phyloP scores from a whole-genome alignment of 1,140 invertebrate genomes.

The Yoshiicerus persimilis region DNA sequence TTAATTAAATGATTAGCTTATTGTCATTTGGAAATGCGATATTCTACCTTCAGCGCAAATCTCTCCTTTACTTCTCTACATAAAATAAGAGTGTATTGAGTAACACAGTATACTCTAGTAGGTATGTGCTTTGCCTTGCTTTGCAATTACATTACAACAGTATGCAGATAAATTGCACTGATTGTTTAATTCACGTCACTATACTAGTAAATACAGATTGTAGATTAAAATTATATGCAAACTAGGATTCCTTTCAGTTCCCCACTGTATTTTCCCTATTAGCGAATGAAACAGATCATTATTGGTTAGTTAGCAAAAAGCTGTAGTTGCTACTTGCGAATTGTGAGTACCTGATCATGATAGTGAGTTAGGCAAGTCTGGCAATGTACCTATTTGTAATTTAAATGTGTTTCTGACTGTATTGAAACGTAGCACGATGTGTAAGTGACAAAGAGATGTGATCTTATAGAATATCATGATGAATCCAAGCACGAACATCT shows the following conservation, averaged over 20 bases:
- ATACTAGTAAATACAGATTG: not conserved
- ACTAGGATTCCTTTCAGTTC: not conserved
- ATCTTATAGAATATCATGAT: not conserved
- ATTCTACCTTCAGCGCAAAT: not conserved
- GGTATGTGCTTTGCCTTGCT: not conserved
- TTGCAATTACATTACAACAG: not conserved
- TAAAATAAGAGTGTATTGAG: not conserved
- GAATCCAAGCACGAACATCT: not conserved
- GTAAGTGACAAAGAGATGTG: not conserved
- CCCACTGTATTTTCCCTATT: not conserved
- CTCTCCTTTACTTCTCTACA: not conserved
- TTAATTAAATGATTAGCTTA: conserved; percentile 23
- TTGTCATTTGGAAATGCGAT: conserved; percentile 19
- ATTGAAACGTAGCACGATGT: not conserved
- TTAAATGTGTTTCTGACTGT: not conserved
- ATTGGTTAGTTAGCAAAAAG: not conserved
- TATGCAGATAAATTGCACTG: not conserved
- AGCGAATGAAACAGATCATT: not conserved
- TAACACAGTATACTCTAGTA: not conserved
- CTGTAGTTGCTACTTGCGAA: not conserved
- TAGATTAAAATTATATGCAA: not conserved
- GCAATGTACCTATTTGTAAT: too few species aligned
- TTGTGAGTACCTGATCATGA: not conserved
- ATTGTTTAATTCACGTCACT: not conserved
- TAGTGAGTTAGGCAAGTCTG: too few species aligned